Percentiles rank a stretch among this genome's conserved stretches.
These are phyloP conservation scores for Cryptoprocta ferox DNA, from an alignment of 2,797 vertebrate genomes.

Conservation along the genomic window DNA sequence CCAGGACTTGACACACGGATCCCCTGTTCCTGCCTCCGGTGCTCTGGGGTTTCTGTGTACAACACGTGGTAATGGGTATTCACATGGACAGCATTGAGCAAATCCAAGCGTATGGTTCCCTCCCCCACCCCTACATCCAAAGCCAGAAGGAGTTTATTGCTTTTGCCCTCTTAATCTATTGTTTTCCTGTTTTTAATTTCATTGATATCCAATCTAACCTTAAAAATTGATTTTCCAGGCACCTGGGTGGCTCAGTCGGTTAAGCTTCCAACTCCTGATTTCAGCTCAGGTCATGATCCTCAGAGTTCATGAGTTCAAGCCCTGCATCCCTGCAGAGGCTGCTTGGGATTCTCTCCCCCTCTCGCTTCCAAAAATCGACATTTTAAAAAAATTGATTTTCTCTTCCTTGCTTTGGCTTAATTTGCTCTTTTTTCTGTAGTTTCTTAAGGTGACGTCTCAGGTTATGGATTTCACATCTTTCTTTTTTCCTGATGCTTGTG, in stretches of 20 bases:
- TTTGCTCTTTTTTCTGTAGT: neutral
- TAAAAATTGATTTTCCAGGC: neutral
- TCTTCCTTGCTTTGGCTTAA: neutral
- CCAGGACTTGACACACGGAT: no score
- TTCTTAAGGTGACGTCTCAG: neutral
- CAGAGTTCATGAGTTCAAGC: no score
- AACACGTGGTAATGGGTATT: neutral
- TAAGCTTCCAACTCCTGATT: no score
- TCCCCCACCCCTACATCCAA: neutral
- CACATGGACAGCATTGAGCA: neutral
- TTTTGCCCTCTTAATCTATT: neutral
- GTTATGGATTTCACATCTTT: neutral
- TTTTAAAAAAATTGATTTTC: neutral
- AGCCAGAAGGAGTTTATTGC: neutral
- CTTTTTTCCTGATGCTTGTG: neutral
- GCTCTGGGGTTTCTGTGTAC: neutral
- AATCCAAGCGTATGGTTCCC: neutral
- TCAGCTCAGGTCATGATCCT: no score
- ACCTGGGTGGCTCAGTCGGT: no score
- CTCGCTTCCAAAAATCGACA: no score
- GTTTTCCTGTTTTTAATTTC: neutral
- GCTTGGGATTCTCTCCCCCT: no score
- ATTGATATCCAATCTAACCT: neutral
- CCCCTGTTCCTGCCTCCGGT: rapidly evolving
- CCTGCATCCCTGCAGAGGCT: no score